Base-by-base conservation (phyloP, 1,140 invertebrate genomes). In the Proales similis region DNA sequence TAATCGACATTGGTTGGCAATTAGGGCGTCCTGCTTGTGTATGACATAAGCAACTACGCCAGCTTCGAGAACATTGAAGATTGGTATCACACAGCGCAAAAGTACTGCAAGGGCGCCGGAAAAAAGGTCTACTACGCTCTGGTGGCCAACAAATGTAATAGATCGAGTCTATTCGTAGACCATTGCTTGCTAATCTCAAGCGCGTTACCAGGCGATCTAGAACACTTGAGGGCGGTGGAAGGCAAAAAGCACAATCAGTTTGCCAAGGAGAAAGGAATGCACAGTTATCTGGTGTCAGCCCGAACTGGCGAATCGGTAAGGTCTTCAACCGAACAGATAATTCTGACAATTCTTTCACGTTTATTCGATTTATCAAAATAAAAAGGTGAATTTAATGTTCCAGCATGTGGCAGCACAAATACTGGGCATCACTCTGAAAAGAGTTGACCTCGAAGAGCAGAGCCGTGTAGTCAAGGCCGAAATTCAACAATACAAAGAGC, bases 251-350 rank as follows among this genome's bases (percentile, higher is more conserved):
- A 87, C 42, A 81, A 84, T 67, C 81, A 82, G 68, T 87, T 88
- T 73, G 82, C 85, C 11, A 81, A 84, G 30, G 83, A 88, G 67
- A 79, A 86, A 74, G 79, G 82, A 27, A 77, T 90, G 70, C 79
- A 81, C 51, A 83, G 81, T 68, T 84, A 84, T 71, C 83, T 84
- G 67, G 83, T 88, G 42, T 90, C 88, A 6, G 87, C 88, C 9
- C 84, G 87, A 74, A 90, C 88, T 26, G 88, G 88, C 9, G 89
- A 92, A 80, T 84, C 83, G 74, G 87, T 90, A 77, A 79, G 77
- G 73, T 66, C 30, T 71, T 72, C 38, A 71, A 60, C 69, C 71
- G 36, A 65, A 38, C 24, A 20, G 32, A 0, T 48, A 9, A 65
- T 64, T n/a, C n/a, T n/a, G n/a, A n/a, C n/a, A n/a, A n/a, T n/a